Conservation (phyloP, 2,888 invertebrate genomes). For the Sepiola atlantica region DNA sequence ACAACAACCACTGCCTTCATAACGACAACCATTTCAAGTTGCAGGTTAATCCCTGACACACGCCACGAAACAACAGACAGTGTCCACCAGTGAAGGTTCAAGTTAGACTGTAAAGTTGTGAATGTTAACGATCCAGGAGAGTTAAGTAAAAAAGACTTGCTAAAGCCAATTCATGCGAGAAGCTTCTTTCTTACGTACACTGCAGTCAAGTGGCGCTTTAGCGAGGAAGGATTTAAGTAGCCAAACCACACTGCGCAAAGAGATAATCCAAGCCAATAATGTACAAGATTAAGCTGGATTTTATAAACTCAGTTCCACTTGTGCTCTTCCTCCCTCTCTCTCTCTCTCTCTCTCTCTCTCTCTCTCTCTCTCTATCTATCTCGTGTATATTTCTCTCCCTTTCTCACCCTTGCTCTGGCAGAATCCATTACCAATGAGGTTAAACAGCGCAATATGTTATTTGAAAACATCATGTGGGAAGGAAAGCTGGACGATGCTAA, state of each 20-base stretch:
- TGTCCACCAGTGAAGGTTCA: background rate
- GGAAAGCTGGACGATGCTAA: background rate
- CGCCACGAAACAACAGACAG: background rate
- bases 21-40: background rate
- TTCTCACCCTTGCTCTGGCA: background rate
- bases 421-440: conserved; percentile 20
- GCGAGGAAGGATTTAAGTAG: background rate
- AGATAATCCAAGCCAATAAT: conserved; percentile 20
- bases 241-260: background rate
- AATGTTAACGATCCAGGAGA: background rate
- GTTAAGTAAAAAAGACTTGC: background rate
- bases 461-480: background rate
- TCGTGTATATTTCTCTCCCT: no score
- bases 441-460: background rate
- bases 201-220: background rate
- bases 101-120: conserved; percentile 15
- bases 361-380: background rate
- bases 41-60: background rate
- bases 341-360: background rate
- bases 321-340: background rate
- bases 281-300: background rate
- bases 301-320: background rate
- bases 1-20: background rate
- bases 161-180: background rate
- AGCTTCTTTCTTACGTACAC: background rate